A percentile compares a stretch with the other conserved stretches of the same genome.
phyloP scores from a whole-genome alignment of 2,888 invertebrate species.

The Iphiclides podalirius region DNA sequence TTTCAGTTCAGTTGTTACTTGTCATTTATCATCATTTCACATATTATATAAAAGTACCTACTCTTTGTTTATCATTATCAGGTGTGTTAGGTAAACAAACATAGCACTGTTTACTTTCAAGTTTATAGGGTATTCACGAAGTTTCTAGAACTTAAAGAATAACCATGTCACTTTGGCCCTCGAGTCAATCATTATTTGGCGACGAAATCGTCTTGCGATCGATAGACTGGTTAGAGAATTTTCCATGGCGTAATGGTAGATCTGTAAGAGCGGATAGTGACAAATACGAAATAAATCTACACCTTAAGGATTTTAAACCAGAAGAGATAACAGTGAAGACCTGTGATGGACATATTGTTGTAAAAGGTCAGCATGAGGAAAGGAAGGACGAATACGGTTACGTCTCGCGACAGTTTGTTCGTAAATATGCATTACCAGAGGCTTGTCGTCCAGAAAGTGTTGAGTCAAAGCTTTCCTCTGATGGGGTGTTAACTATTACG shows the following conservation, averaged over 20 bases:
- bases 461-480: constrained; percentile 48
- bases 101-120: too few species aligned
- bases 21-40: too few species aligned
- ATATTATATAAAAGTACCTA: too few species aligned
- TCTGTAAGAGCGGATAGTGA: constrained; percentile 40
- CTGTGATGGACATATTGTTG: constrained; percentile 45
- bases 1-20: too few species aligned
- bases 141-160: constrained; percentile 10
- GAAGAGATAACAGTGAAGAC: constrained; percentile 52
- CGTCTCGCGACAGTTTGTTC: constrained; percentile 52
- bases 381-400: constrained; percentile 55
- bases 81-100: too few species aligned
- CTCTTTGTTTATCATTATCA: constrained; percentile 9
- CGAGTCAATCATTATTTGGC: constrained; percentile 45
- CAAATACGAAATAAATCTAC: constrained; percentile 51
- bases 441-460: constrained; percentile 47
- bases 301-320: constrained; percentile 52
- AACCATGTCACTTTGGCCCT: constrained; percentile 35
- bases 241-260: constrained; percentile 57
- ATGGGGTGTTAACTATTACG: constrained; percentile 49
- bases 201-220: constrained; percentile 58
- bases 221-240: constrained; percentile 62
- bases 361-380: constrained; percentile 60
- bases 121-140: neutral
- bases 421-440: constrained; percentile 51